A percentile compares a stretch with the other conserved stretches of the same genome.
These are phyloP conservation scores for Calameuta pallipes DNA, from an alignment of 2,888 invertebrate genomes.

Conservation along the genomic window DNA sequence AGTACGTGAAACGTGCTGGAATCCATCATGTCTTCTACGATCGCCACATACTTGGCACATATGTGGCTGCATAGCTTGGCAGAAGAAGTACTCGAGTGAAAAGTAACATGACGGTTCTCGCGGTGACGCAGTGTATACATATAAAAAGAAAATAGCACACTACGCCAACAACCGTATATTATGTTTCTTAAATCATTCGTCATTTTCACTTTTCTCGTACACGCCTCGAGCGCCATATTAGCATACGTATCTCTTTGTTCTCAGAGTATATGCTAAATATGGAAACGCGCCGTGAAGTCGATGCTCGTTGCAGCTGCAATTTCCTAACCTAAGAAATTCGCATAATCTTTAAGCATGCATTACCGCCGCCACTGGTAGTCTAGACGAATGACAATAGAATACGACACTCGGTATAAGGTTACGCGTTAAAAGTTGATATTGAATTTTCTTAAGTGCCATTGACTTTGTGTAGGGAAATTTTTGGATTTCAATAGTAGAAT, in stretches of 20 bases:
- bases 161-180: background rate
- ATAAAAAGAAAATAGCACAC: background rate
- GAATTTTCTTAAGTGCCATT: background rate
- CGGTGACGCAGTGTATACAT: background rate
- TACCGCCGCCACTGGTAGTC: background rate
- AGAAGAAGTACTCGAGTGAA: background rate
- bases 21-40: background rate
- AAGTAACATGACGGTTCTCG: background rate
- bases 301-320: background rate
- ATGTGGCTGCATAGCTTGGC: background rate
- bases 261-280: constrained; percentile 8
- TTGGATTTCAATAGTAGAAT: background rate
- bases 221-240: constrained; percentile 4
- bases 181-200: background rate
- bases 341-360: background rate
- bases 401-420: background rate
- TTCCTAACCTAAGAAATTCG: background rate
- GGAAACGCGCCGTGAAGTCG: background rate
- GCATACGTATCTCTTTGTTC: constrained; percentile 18
- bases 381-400: background rate
- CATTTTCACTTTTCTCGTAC: constrained; percentile 14
- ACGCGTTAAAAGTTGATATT: background rate
- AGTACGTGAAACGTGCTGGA: background rate
- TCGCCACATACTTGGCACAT: background rate
- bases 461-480: too few relatives aligned